Evolutionary conservation across 2,797 vertebrate species (phyloP).

Genomic region (Alosa sapidissima): DNA sequence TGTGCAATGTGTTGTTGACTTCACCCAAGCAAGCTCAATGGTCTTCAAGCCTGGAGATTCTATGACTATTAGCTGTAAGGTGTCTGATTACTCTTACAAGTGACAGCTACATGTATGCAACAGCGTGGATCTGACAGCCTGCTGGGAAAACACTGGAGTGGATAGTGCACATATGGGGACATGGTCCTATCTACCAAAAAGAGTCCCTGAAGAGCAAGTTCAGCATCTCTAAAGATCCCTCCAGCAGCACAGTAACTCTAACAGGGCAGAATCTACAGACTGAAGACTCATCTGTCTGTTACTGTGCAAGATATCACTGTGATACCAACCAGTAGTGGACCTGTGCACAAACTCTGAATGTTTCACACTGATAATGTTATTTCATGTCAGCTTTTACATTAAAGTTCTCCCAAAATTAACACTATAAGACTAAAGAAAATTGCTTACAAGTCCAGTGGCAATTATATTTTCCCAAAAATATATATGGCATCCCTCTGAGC

Average conservation of each 20-base stretch:
- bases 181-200: not conserved
- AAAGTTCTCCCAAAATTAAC: no score
- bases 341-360: no score
- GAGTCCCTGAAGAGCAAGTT: conserved; percentile 24
- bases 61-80: conserved; percentile 36
- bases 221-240: conserved; percentile 37
- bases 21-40: conserved; percentile 40
- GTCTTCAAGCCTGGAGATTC: conserved; percentile 45
- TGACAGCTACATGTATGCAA: conserved; percentile 22
- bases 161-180: conserved; percentile 30
- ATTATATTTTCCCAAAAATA: no score
- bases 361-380: no score
- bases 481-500: no score
- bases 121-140: conserved; percentile 38
- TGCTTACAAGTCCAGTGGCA: no score
- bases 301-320: no score
- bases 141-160: conserved; percentile 45
- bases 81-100: conserved; percentile 26
- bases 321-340: no score
- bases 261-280: no score
- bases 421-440: no score
- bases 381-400: no score
- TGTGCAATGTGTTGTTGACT: conserved; percentile 39
- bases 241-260: conserved; percentile 26
- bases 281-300: no score